These are phyloP conservation scores for Ophiothrix spiculata DNA, from an alignment of 35 echinoderm and acorn worm genomes.

Conservation along the genomic window DNA sequence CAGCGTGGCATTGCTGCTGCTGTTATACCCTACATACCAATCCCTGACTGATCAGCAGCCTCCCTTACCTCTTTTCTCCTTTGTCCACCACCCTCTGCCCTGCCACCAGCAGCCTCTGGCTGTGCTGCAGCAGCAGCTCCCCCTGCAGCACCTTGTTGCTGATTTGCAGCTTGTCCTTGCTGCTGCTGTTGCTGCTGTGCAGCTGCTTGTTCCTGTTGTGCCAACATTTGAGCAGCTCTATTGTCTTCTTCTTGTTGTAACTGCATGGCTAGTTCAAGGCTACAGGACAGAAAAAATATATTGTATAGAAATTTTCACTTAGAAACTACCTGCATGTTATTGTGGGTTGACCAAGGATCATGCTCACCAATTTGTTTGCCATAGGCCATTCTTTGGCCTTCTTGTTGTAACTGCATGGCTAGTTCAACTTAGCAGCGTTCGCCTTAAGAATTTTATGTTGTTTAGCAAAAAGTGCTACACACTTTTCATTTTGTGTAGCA, in stretches of 20 bases:
- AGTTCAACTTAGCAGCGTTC: no score
- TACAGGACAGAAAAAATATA: constrained; percentile 18
- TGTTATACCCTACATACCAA: background rate
- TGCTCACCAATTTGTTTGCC: background rate
- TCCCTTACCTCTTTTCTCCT: constrained; percentile 60
- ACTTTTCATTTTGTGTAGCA: no score
- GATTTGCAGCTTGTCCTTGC: constrained; percentile 2
- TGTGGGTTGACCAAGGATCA: no score
- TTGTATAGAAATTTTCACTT: background rate
- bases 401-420: background rate
- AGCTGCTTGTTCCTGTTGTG: constrained; percentile 50
- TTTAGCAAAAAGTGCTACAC: no score
- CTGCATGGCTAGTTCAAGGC: constrained; percentile 86
- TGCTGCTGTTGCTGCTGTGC: constrained; percentile 38
- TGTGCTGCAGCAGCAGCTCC: constrained; percentile 25
- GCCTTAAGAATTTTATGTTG: no score
- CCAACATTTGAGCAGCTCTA: constrained; percentile 62
- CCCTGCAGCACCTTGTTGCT: background rate
- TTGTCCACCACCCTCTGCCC: constrained; percentile 3
- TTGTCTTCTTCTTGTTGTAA: constrained; percentile 84
- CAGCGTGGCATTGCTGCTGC: no score
- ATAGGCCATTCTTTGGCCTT: background rate
- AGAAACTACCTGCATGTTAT: background rate
- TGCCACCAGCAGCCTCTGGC: constrained; percentile 9
- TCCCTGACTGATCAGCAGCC: background rate